Evolutionary conservation across 2,113 vertebrate species (phyloP).

Genomic region (Hepsetus odoe): DNA sequence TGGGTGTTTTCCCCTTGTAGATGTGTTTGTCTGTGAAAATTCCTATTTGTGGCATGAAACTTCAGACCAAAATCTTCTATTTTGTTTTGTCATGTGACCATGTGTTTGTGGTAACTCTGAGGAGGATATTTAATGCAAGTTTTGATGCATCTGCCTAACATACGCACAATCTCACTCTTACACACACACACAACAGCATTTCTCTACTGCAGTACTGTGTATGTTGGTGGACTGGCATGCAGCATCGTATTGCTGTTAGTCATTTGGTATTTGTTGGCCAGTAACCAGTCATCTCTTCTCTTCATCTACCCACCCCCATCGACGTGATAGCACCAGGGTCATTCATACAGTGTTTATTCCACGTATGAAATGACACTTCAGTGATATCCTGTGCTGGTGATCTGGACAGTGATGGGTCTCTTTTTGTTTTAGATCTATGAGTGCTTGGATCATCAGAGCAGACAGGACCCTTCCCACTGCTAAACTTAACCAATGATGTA

Average conservation of each 20-base stretch:
- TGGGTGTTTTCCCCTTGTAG: constrained; percentile 54
- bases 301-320: constrained; percentile 17
- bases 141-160: neutral
- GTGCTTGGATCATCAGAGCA: constrained; percentile 52
- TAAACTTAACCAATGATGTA: constrained; percentile 41
- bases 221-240: constrained; percentile 43
- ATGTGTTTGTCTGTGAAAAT: constrained; percentile 50
- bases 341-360: constrained; percentile 50
- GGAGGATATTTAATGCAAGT: constrained; percentile 16
- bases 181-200: neutral
- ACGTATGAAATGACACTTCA: constrained; percentile 47
- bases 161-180: constrained; percentile 15
- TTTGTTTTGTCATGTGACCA: constrained; percentile 33
- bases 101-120: constrained; percentile 44
- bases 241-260: constrained; percentile 20
- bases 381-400: constrained; percentile 42
- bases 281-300: constrained; percentile 1
- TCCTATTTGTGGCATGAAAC: constrained; percentile 56
- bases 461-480: constrained; percentile 53
- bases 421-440: constrained; percentile 37
- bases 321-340: constrained; percentile 14
- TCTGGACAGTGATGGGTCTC: constrained; percentile 51
- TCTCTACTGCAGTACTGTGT: constrained; percentile 2
- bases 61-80: constrained; percentile 17
- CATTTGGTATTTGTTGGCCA: constrained; percentile 39